Evolutionary conservation across 2,113 vertebrate genomes (phyloP).

Genomic region (Gila orcuttii): DNA sequence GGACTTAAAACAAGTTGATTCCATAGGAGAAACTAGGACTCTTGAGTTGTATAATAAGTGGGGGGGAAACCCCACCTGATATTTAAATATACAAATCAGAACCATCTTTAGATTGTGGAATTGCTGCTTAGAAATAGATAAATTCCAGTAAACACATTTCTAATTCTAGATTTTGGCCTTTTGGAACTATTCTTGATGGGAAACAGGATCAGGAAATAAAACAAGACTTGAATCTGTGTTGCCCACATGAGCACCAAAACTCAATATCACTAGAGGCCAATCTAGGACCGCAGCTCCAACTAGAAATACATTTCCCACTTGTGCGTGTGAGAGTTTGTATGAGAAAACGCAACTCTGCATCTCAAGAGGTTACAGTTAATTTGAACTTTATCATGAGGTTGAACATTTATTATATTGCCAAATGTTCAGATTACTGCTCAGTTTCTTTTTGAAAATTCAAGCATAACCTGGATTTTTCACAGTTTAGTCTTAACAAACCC

Average conservation of each 20-base stretch:
- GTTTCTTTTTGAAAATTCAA: constrained; percentile 16
- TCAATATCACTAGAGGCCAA: not conserved
- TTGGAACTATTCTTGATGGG: not conserved
- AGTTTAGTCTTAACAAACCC: not conserved
- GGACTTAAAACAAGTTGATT: not conserved
- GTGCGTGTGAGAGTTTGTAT: not conserved
- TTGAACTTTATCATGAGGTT: not conserved
- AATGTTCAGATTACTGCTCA: not conserved
- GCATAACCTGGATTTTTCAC: constrained; percentile 25
- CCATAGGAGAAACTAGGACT: not conserved
- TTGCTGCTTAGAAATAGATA: not conserved
- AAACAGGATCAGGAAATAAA: not conserved
- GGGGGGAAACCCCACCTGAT: not conserved
- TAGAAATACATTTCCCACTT: not conserved
- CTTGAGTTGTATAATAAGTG: not conserved
- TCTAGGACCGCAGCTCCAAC: not conserved
- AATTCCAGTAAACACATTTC: constrained; percentile 1
- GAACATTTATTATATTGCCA: not conserved
- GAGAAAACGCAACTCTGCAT: not conserved
- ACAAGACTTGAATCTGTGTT: not conserved
- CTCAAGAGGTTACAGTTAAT: not conserved
- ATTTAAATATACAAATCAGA: not conserved
- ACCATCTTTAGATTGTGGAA: not conserved
- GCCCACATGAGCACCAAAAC: not conserved
- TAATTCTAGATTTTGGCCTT: not conserved